Conservation (phyloP, 1,140 invertebrate species). For the Tachypleus tridentatus region DNA sequence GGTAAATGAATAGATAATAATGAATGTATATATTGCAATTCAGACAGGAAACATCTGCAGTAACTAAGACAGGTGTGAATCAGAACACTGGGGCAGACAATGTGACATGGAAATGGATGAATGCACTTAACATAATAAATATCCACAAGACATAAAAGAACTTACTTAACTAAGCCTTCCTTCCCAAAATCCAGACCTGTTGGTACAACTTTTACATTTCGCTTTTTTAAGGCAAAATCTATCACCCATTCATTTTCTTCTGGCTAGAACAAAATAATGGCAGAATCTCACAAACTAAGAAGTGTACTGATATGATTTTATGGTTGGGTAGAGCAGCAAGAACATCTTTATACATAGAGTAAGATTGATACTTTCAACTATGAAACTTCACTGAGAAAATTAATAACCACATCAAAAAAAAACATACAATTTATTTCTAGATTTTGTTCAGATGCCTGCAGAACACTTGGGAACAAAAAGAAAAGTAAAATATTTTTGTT, state of each 20-base stretch:
- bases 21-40: not conserved
- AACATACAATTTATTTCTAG: too few species aligned
- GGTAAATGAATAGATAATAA: not conserved
- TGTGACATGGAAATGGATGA: not conserved
- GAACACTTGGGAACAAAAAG: not conserved
- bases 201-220: constrained; percentile 81
- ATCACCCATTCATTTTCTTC: constrained; percentile 99
- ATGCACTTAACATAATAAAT: not conserved
- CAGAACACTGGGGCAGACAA: not conserved
- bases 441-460: too few species aligned
- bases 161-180: constrained; percentile 79
- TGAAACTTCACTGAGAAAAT: too few species aligned
- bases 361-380: too few species aligned
- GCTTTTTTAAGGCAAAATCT: constrained; percentile 87
- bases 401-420: too few species aligned
- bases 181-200: constrained; percentile 91
- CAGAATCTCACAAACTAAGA: too few species aligned
- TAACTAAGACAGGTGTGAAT: not conserved
- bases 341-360: too few species aligned
- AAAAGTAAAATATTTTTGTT: not conserved
- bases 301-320: too few species aligned
- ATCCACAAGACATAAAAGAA: too few species aligned
- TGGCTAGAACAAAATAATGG: constrained; percentile 40
- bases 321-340: too few species aligned
- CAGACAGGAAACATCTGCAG: not conserved